These are phyloP conservation scores for Drosophila borealis DNA, from an alignment of 2,888 invertebrate genomes.

Conservation along the genomic window DNA sequence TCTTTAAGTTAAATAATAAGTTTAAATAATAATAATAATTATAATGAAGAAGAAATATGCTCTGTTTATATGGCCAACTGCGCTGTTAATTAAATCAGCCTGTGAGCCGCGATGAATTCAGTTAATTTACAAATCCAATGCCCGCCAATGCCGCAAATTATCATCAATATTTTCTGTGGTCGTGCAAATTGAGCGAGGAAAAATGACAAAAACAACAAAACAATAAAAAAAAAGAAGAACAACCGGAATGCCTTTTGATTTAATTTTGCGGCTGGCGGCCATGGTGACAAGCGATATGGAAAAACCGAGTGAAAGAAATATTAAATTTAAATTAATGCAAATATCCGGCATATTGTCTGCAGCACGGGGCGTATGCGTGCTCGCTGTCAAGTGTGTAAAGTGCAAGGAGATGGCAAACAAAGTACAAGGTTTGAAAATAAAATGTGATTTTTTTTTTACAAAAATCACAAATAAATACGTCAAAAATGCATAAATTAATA, in stretches of 20 bases:
- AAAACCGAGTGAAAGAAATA: slow-evolving; percentile 26
- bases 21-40: too few species aligned
- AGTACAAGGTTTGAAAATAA: too few species aligned
- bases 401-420: background rate
- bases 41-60: too few species aligned
- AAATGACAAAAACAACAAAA: slow-evolving; percentile 29
- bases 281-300: slow-evolving; percentile 43
- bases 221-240: slow-evolving; percentile 7
- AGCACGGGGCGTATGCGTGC: slow-evolving; percentile 8
- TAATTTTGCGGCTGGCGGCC: slow-evolving; percentile 55
- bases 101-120: slow-evolving; percentile 56
- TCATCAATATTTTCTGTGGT: slow-evolving; percentile 48
- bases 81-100: slow-evolving; percentile 56
- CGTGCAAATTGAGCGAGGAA: slow-evolving; percentile 49
- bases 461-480: too few species aligned
- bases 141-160: slow-evolving; percentile 56
- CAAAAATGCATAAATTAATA: too few species aligned
- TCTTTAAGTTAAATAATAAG: background rate
- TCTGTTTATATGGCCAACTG: background rate
- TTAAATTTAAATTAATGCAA: slow-evolving; percentile 65
- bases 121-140: slow-evolving; percentile 70
- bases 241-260: slow-evolving; percentile 61
- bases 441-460: too few species aligned
- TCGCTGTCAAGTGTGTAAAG: background rate
- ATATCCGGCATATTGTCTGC: slow-evolving; percentile 38